Conservation (phyloP, 2,888 invertebrate genomes). For the Sphaerophoria taeniata region DNA sequence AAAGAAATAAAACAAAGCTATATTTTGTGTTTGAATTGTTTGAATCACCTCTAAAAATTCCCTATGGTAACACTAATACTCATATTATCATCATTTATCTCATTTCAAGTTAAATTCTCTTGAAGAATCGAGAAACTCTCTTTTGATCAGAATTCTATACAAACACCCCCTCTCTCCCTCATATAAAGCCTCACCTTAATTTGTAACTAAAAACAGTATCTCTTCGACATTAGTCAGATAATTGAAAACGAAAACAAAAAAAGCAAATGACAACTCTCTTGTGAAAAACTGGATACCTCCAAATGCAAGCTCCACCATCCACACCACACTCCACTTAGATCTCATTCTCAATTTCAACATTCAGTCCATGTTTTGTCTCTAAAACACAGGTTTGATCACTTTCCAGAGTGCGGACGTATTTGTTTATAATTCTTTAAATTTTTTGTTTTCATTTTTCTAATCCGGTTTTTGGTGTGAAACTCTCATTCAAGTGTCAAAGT, state of each 20-base stretch:
- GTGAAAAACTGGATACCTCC: slow-evolving; percentile 40
- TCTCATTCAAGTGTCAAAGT: slow-evolving; percentile 19
- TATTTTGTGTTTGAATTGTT: too few species aligned
- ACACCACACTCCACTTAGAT: neutral
- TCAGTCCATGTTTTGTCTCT: slow-evolving; percentile 63
- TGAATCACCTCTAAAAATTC: too few species aligned
- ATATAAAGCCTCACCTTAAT: neutral
- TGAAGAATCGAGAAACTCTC: neutral
- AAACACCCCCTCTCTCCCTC: neutral
- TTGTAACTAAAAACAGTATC: neutral
- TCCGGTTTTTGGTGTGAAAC: slow-evolving; percentile 27
- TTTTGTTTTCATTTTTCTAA: neutral
- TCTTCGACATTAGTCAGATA: slow-evolving; percentile 7
- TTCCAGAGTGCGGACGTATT: neutral
- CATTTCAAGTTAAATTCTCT: neutral
- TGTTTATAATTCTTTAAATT: neutral
- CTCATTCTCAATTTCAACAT: slow-evolving; percentile 21
- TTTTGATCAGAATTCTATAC: neutral
- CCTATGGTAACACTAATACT: too few species aligned
- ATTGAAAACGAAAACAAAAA: neutral
- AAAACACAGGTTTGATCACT: slow-evolving; percentile 59
- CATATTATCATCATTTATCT: too few species aligned
- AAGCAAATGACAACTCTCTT: slow-evolving; percentile 29
- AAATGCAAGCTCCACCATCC: slow-evolving; percentile 54
- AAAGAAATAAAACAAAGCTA: too few species aligned